A percentile compares a stretch with the other conserved stretches of the same genome.
Evolutionary conservation across 2,888 invertebrate genomes (phyloP).

Genomic region (Rotaria magnacalcarata): DNA sequence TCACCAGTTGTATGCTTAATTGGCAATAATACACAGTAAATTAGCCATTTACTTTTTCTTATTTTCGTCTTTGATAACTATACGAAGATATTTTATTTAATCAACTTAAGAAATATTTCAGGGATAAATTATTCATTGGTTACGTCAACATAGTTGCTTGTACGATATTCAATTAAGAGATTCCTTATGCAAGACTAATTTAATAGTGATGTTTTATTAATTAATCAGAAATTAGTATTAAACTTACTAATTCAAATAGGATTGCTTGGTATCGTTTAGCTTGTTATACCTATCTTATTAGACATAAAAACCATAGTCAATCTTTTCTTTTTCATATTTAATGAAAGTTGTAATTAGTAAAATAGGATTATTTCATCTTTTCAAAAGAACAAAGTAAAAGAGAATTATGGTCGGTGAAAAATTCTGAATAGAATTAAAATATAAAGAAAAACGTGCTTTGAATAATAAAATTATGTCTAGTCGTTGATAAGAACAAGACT

Average conservation of each 20-base stretch:
- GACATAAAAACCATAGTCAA: not conserved
- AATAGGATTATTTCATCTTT: too few relatives aligned
- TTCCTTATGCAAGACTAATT: not conserved
- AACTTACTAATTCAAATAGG: not conserved
- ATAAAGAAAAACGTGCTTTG: not conserved
- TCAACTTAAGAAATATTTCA: not conserved
- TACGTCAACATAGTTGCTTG: not conserved
- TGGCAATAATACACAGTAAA: not conserved
- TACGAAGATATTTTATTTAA: not conserved
- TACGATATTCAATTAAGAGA: not conserved
- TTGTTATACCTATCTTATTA: not conserved
- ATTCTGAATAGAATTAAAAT: not conserved
- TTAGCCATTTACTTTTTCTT: not conserved
- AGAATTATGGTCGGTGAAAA: not conserved
- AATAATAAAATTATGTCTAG: not conserved
- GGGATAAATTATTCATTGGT: not conserved
- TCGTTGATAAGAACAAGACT: not conserved
- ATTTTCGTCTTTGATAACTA: not conserved
- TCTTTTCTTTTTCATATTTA: not conserved
- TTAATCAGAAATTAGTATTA: not conserved
- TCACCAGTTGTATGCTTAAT: not conserved
- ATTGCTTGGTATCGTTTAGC: not conserved
- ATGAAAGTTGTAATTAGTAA: too few relatives aligned
- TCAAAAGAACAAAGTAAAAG: too few relatives aligned
- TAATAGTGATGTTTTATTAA: not conserved